These are phyloP conservation scores for Spondyliosoma cantharus DNA, from an alignment of 2,797 vertebrate species.

Conservation along the genomic window DNA sequence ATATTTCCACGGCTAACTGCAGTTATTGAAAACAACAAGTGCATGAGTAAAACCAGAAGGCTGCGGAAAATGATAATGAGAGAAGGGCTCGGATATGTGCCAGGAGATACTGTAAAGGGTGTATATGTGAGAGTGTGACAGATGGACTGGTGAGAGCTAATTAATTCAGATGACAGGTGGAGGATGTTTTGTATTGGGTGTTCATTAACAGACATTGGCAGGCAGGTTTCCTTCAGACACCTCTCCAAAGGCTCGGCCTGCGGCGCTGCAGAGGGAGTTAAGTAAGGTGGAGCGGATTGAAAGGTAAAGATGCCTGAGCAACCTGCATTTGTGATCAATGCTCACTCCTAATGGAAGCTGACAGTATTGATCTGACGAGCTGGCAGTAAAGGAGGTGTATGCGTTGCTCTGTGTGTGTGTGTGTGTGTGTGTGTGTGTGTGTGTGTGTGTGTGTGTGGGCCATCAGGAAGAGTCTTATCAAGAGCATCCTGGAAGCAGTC, in stretches of 20 bases:
- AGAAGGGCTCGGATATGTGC: slow-evolving; percentile 21
- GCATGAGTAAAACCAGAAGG: slow-evolving; percentile 11
- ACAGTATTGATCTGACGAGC: slow-evolving; percentile 75
- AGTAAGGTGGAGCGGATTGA: slow-evolving; percentile 40
- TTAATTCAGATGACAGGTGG: slow-evolving; percentile 50
- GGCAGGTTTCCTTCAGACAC: slow-evolving; percentile 11
- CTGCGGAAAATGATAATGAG: slow-evolving; percentile 46
- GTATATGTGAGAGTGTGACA: slow-evolving; percentile 25
- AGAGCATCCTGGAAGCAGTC: slow-evolving; percentile 60
- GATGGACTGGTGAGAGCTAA: slow-evolving; percentile 38
- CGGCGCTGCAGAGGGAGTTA: neutral
- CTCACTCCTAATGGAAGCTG: slow-evolving; percentile 69
- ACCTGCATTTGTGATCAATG: slow-evolving; percentile 63
- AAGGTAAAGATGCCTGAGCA: slow-evolving; percentile 48
- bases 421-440: slow-evolving; percentile 12
- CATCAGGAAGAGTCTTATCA: slow-evolving; percentile 76
- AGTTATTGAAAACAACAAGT: slow-evolving; percentile 27
- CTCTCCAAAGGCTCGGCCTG: slow-evolving; percentile 21
- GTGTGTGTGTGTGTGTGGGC: slow-evolving; percentile 19
- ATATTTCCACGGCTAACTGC: slow-evolving; percentile 39
- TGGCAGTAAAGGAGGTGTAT: slow-evolving; percentile 33
- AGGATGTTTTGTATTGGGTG: slow-evolving; percentile 49
- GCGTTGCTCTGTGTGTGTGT: slow-evolving; percentile 9
- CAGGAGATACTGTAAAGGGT: slow-evolving; percentile 29
- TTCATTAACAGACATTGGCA: slow-evolving; percentile 54